Evolutionary conservation across 2,113 vertebrate genomes (phyloP), one percentile per base, ranked within the genome.

Genomic region (Atlantisia rogersi): DNA sequence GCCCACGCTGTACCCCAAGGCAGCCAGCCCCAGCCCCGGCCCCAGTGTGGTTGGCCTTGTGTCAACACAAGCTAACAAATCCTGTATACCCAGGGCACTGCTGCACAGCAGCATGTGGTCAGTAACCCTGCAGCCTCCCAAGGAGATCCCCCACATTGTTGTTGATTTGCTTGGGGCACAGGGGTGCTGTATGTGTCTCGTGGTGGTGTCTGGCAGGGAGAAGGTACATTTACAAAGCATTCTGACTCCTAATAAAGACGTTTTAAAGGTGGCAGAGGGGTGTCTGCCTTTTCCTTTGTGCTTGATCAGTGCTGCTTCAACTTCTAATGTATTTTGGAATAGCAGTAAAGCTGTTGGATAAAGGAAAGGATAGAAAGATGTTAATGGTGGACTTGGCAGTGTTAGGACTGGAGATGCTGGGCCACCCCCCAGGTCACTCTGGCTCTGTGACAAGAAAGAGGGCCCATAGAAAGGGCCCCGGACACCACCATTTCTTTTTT

Each of bases 151-250:
- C 20, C 0, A 0, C 32, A 20, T 35, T 42, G 16, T 69, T 22
- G 16, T 10, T 10, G 7, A 15, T 18, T 73, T 0, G 3, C 26
- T 32, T 9, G 8, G 48, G 3, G 12, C 2, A 5, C 5, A 2
- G 10, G 29, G 3, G 2, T 65, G 39, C 44, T 3, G 2, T 4
- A 9, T 0, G 0, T 31, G 48, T 58, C 25, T 24, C 7, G 9
- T 48, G 8, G 26, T 40, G 21, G 28, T 4, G 3, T 44, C 42
- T 68, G 76, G 59, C 82, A 60, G 37, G 16, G 6, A 25, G 3
- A 40, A 24, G 15, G 8, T 60, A 26, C 35, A n/a, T 74, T 80
- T 65, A n/a, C 5, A 81, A 50, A 68, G 29, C 28, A 24, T 77
- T 82, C 60, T 65, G 53, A 40, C 15, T 74, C 22, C n/a, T 74